Percentiles rank a stretch among this genome's conserved stretches.
These are phyloP conservation scores for Gephyroberyx darwinii DNA, from an alignment of 2,797 vertebrate species.

Conservation along the genomic window DNA sequence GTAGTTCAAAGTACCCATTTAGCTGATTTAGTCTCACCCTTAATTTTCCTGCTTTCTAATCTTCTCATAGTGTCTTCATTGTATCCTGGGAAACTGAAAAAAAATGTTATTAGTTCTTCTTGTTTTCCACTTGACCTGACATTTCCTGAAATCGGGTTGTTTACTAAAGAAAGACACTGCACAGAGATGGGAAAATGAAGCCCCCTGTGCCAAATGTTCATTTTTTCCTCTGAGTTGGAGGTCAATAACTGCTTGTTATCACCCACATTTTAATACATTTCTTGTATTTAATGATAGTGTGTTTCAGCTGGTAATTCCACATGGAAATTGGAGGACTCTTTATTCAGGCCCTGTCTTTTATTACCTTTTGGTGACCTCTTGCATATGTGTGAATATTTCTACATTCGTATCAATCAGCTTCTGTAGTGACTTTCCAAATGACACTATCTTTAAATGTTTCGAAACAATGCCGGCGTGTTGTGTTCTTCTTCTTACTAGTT, in stretches of 20 bases:
- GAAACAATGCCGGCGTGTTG: neutral
- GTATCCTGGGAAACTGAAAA: slow-evolving; percentile 54
- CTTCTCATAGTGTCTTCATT: slow-evolving; percentile 35
- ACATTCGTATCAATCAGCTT: neutral
- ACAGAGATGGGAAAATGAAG: slow-evolving; percentile 52
- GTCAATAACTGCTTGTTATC: slow-evolving; percentile 10
- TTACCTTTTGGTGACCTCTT: neutral
- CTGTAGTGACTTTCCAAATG: neutral
- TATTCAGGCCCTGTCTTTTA: neutral
- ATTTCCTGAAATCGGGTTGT: slow-evolving; percentile 73
- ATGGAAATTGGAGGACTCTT: slow-evolving; percentile 5
- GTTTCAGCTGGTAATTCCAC: neutral
- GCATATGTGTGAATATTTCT: neutral
- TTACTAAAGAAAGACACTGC: slow-evolving; percentile 65
- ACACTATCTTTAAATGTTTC: neutral
- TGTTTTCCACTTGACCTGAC: slow-evolving; percentile 80
- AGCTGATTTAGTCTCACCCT: slow-evolving; percentile 38
- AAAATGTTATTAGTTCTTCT: slow-evolving; percentile 63
- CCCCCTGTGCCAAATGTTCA: slow-evolving; percentile 45
- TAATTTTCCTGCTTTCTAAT: slow-evolving; percentile 41
- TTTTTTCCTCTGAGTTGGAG: slow-evolving; percentile 15
- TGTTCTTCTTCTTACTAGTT: neutral
- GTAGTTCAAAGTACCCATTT: slow-evolving; percentile 49
- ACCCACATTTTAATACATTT: slow-evolving; percentile 18
- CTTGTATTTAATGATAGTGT: neutral